Percentiles rank a stretch among this genome's conserved stretches.
Conservation (phyloP, 2,888 invertebrate species). For the Trichopria drosophilae region DNA sequence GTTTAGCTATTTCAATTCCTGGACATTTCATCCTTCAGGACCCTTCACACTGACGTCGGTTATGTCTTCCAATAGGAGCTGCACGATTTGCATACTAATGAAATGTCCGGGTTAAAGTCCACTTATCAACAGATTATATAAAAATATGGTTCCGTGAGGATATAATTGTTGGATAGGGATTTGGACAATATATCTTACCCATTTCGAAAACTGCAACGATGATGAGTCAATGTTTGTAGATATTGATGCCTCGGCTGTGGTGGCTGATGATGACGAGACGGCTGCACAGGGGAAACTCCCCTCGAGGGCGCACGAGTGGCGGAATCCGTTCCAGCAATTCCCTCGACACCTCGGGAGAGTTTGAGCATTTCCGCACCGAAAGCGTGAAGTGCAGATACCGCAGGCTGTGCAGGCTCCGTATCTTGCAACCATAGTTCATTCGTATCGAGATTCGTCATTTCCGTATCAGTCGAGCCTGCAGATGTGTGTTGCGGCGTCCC, state of each 20-base stretch:
- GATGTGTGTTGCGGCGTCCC: slow-evolving; percentile 71
- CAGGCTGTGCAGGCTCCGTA: slow-evolving; percentile 75
- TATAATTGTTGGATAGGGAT: too few species aligned
- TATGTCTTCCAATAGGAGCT: too few species aligned
- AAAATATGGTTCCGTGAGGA: too few species aligned
- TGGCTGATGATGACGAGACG: background rate
- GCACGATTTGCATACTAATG: too few species aligned
- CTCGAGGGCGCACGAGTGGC: too few species aligned
- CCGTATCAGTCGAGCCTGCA: slow-evolving; percentile 81
- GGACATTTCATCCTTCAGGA: too few species aligned
- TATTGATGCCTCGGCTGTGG: slow-evolving; percentile 7
- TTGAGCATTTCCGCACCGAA: slow-evolving; percentile 87
- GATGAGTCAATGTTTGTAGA: slow-evolving; percentile 36
- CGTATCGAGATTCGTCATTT: slow-evolving; percentile 79
- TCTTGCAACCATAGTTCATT: slow-evolving; percentile 81
- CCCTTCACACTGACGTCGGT: too few species aligned
- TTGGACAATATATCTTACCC: too few species aligned
- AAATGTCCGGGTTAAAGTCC: too few species aligned
- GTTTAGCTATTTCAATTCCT: too few species aligned
- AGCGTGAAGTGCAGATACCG: slow-evolving; percentile 83
- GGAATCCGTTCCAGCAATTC: slow-evolving; percentile 64
- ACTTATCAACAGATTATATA: too few species aligned
- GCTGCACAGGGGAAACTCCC: too few species aligned
- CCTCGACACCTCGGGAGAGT: slow-evolving; percentile 78
- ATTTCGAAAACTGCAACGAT: slow-evolving; percentile 43